Conservation (phyloP, 2,797 vertebrate species). For the Gadopsis marmoratus region DNA sequence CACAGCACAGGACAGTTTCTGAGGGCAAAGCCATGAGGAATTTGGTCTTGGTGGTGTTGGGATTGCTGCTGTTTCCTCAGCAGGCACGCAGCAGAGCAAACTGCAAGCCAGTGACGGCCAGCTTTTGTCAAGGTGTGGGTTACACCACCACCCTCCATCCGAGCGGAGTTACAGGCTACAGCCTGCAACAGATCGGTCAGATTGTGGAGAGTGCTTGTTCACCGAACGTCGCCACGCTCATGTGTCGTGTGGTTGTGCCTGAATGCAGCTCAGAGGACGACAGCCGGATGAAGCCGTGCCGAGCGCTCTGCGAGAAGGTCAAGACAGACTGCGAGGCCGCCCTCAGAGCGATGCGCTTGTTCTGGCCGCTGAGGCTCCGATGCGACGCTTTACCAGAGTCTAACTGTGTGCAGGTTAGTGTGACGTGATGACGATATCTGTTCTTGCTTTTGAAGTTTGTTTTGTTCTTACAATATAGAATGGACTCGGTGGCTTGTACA, state of each 20-base stretch:
- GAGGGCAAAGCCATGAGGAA: slow-evolving; percentile 46
- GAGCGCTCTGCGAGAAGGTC: slow-evolving; percentile 72
- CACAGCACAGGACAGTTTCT: not conserved
- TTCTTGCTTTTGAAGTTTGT: not conserved
- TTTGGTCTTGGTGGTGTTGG: slow-evolving; percentile 41
- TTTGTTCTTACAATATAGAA: not conserved
- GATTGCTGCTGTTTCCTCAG: slow-evolving; percentile 35
- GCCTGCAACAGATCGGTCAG: slow-evolving; percentile 55
- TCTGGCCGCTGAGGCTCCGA: slow-evolving; percentile 60
- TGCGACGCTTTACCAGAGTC: slow-evolving; percentile 64
- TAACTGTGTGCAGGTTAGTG: slow-evolving; percentile 65
- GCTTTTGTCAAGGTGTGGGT: slow-evolving; percentile 70
- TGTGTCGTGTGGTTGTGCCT: slow-evolving; percentile 74
- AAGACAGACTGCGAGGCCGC: slow-evolving; percentile 67
- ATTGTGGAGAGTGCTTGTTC: slow-evolving; percentile 76
- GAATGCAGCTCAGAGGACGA: slow-evolving; percentile 60
- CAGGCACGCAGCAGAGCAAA: not conserved
- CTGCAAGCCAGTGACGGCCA: slow-evolving; percentile 63
- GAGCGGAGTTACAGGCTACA: slow-evolving; percentile 44
- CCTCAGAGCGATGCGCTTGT: slow-evolving; percentile 47
- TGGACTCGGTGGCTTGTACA: not conserved
- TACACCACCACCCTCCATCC: slow-evolving; percentile 66
- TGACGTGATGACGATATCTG: rapidly evolving
- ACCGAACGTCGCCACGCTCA: slow-evolving; percentile 32
- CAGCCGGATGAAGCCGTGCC: slow-evolving; percentile 62